phyloP scores from a whole-genome alignment of 1,140 invertebrate genomes.

The Lysiphlebus fabarum region DNA sequence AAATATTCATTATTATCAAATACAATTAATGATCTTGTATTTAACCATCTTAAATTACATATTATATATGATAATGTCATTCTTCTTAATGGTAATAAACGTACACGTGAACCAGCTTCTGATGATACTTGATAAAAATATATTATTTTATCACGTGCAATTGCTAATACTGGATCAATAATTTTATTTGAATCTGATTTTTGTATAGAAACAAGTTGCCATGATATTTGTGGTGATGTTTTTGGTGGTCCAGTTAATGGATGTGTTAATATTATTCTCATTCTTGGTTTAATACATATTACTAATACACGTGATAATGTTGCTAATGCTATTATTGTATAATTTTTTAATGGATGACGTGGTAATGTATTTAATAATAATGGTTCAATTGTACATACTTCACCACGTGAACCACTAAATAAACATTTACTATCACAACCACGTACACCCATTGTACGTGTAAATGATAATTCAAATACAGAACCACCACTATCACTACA shows the following conservation, averaged over 20 bases:
- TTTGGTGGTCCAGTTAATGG: constrained; percentile 61
- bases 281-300: constrained; percentile 75
- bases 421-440: constrained; percentile 85
- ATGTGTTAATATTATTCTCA: constrained; percentile 68
- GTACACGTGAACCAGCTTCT: constrained; percentile 54
- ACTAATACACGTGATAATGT: constrained; percentile 89
- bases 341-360: constrained; percentile 69
- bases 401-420: constrained; percentile 90
- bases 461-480: constrained; percentile 94
- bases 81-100: constrained; percentile 65
- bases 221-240: constrained; percentile 82
- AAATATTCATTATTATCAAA: constrained; percentile 83
- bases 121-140: constrained; percentile 75
- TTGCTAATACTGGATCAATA: constrained; percentile 82
- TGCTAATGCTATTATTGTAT: constrained; percentile 85
- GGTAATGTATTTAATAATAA: constrained; percentile 68
- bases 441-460: constrained; percentile 82
- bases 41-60: constrained; percentile 82
- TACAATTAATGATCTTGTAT: constrained; percentile 78
- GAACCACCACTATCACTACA: constrained; percentile 94
- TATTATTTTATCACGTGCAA: constrained; percentile 74
- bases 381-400: constrained; percentile 88
- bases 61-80: constrained; percentile 68
- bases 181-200: constrained; percentile 69
- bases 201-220: constrained; percentile 88